Percentiles rank a stretch among this genome's conserved stretches.
These are phyloP conservation scores for Lasioglossum oenotherae DNA, from an alignment of 2,888 invertebrate genomes.

Conservation along the genomic window DNA sequence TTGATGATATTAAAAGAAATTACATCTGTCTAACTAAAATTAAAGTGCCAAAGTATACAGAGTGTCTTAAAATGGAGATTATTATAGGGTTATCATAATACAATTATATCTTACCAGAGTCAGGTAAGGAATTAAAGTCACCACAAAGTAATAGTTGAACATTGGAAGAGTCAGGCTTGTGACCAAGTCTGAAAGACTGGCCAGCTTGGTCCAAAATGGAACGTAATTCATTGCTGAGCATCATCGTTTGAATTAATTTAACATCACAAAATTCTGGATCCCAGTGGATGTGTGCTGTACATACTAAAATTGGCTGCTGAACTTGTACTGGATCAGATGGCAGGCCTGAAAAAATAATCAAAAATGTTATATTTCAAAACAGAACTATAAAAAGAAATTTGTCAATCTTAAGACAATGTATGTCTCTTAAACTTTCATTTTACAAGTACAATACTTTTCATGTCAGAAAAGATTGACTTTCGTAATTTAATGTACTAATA, in stretches of 20 bases:
- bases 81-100: neutral
- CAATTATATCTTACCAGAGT: conserved; percentile 89
- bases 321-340: conserved; percentile 91
- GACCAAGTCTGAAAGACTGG: conserved; percentile 90
- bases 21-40: neutral
- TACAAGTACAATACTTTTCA: neutral
- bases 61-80: conserved; percentile 11
- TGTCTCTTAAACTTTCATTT: neutral
- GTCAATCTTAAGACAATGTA: neutral
- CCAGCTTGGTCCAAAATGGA: conserved; percentile 94
- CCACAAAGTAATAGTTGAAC: conserved; percentile 98
- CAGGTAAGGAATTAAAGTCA: conserved; percentile 99
- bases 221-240: conserved; percentile 97
- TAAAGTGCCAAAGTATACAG: conserved; percentile 6
- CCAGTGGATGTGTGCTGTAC: conserved; percentile 99
- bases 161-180: conserved; percentile 90
- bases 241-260: conserved; percentile 99
- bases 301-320: conserved; percentile 95
- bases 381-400: neutral
- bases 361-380: neutral
- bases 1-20: neutral
- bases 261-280: conserved; percentile 99
- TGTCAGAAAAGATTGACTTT: neutral
- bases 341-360: conserved; percentile 85
- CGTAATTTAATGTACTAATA: neutral